Percentiles rank a stretch among this genome's conserved stretches.
Conservation (phyloP, 2,113 vertebrate species). For the Hypomesus transpacificus region DNA sequence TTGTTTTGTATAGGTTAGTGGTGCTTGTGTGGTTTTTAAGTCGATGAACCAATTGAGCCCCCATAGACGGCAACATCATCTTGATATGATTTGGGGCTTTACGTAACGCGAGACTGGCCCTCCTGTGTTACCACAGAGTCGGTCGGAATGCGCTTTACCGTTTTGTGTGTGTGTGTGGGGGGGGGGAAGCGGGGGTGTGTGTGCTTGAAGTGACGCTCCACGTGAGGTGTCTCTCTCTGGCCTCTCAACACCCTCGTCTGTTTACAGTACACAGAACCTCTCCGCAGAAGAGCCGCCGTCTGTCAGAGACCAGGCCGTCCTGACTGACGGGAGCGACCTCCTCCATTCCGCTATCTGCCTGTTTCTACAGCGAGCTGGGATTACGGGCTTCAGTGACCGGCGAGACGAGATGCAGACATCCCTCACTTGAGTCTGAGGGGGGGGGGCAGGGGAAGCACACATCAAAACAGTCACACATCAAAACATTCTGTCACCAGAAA, state of each 20-base stretch:
- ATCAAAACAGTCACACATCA: constrained; percentile 18
- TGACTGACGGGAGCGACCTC: constrained; percentile 40
- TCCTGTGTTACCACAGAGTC: constrained; percentile 26
- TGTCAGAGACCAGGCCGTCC: constrained; percentile 20
- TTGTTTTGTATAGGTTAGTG: constrained; percentile 16
- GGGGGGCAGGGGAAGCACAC: constrained; percentile 29
- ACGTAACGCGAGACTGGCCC: background rate
- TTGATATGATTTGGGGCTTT: background rate
- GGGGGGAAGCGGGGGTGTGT: constrained; percentile 5
- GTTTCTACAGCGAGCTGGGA: constrained; percentile 56
- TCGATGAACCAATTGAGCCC: constrained; percentile 7
- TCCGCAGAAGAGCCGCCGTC: constrained; percentile 33
- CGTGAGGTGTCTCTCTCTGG: constrained; percentile 29
- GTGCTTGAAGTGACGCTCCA: constrained; percentile 8
- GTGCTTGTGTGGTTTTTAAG: constrained; percentile 12
- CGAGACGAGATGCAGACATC: constrained; percentile 20
- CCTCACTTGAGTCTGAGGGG: constrained; percentile 6
- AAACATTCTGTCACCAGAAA: constrained; percentile 28
- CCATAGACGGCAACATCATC: constrained; percentile 14
- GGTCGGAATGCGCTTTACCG: background rate
- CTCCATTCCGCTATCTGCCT: constrained; percentile 44
- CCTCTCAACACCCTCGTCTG: constrained; percentile 44
- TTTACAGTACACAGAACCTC: constrained; percentile 46
- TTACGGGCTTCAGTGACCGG: constrained; percentile 50
- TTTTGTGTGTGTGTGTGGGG: too few relatives aligned